A percentile compares a stretch with the other conserved stretches of the same genome.
Conservation (phyloP, 2,888 invertebrate genomes). For the Archaeoteleia sp. region DNA sequence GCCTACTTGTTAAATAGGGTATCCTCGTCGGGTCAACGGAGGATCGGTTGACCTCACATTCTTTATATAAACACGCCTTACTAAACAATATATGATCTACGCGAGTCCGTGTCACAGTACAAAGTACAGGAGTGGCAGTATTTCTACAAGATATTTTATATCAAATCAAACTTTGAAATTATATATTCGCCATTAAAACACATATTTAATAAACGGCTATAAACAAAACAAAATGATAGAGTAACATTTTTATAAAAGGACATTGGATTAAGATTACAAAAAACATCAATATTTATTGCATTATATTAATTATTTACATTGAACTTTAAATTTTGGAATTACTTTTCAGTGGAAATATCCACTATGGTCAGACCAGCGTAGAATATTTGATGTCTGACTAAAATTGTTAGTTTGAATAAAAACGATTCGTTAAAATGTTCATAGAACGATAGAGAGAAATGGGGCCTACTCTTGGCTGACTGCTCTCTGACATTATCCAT, state of each 20-base stretch:
- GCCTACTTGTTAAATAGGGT: constrained; percentile 68
- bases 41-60: constrained; percentile 62
- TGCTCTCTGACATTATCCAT: constrained; percentile 18
- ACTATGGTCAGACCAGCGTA: too few relatives aligned
- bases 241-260: too few relatives aligned
- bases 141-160: not conserved
- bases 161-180: too few relatives aligned
- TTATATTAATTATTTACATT: too few relatives aligned
- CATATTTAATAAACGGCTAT: not conserved
- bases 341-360: too few relatives aligned
- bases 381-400: too few relatives aligned
- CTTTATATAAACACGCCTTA: constrained; percentile 33
- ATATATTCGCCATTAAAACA: too few relatives aligned
- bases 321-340: too few relatives aligned
- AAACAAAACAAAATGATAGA: not conserved
- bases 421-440: constrained; percentile 25
- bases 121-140: not conserved
- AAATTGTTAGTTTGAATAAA: constrained; percentile 31
- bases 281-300: too few relatives aligned
- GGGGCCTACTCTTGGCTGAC: too few relatives aligned
- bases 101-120: not conserved
- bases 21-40: constrained; percentile 65
- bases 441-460: too few relatives aligned
- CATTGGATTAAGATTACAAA: too few relatives aligned
- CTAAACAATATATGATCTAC: constrained; percentile 1